Base-by-base conservation (phyloP, 2,113 vertebrate genomes). In the Mobula birostris region DNA sequence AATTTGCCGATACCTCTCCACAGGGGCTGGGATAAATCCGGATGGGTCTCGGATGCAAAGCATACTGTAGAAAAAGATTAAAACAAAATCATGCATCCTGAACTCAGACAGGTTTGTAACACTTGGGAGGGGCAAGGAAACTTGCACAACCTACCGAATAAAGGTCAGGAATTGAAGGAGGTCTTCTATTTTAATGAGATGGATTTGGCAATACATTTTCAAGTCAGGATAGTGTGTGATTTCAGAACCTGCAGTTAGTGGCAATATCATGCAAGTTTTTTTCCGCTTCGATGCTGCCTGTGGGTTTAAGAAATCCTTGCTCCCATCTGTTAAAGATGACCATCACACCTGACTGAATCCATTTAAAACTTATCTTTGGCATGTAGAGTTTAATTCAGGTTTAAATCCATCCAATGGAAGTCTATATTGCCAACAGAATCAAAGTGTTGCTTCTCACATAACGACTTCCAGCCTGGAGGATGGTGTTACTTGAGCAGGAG, bases 1-100 rank as follows among this genome's bases (percentile, higher is more conserved):
- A 95, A 99, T 98, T 96, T 99, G 98, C 48, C 96, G 97, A 95
- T 99, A 99, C 56, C 98, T 97, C 95, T 99, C 98, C 95, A 98
- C 95, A 0, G 98, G 98, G 15, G 97, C 97, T 0, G 98, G 98
- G 95, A 99, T 98, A 96, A 99, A 99, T 58, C 98, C 96, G 0
- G 98, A 98, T 0, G 97, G 96, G 80, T 99, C 98, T 95, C 98
- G 97, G 96, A 97, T 96, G 87, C 95, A 96, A 96, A 97, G 98
- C 94, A 97, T 94, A 95, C 98, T 98, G 94, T 48, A 14, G 90
- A 94, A 91, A n/a, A 40, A 94, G 48, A 48, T 48, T 48, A 8
- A 88, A 29, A 48, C 48, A 94, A 15, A 92, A 14, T 92, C 68
- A 90, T 24, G 2, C 4, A 19, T 66, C 6, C 1, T 63, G 56